Percentiles rank a stretch among this genome's conserved stretches.
Conservation (phyloP, 2,113 vertebrate species). For the Sakesphorus luctuosus region DNA sequence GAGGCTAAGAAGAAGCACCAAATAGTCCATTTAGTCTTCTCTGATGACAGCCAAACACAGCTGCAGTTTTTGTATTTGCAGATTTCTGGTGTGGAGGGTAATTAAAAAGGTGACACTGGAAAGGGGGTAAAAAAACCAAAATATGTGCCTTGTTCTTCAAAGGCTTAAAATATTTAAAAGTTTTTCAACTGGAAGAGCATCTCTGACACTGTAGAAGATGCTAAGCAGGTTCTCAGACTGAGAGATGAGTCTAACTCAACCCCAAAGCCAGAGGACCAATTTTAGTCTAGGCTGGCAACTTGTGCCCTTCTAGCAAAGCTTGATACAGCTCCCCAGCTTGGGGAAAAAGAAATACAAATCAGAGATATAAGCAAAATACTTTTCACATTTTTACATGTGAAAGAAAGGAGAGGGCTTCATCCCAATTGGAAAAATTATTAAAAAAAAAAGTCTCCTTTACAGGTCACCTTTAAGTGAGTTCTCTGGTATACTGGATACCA, state of each 20-base stretch:
- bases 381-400: background rate
- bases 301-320: background rate
- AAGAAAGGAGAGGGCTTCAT: background rate
- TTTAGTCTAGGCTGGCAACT: background rate
- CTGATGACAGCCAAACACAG: slow-evolving; percentile 22
- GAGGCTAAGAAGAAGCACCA: slow-evolving; percentile 54
- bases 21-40: slow-evolving; percentile 1
- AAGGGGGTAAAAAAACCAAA: background rate
- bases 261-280: background rate
- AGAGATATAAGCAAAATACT: background rate
- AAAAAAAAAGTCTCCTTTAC: background rate
- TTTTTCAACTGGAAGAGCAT: background rate
- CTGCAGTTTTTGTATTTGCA: background rate
- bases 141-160: background rate
- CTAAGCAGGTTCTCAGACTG: background rate
- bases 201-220: background rate
- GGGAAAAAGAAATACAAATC: background rate
- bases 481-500: background rate
- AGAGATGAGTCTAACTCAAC: background rate
- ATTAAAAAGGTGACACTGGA: slow-evolving; percentile 45
- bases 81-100: slow-evolving; percentile 14
- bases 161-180: background rate
- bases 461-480: slow-evolving; percentile 38
- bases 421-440: background rate
- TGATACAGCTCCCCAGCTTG: background rate